Base-by-base conservation (phyloP, 1,140 invertebrate species). In the Araneus ventricosus region DNA sequence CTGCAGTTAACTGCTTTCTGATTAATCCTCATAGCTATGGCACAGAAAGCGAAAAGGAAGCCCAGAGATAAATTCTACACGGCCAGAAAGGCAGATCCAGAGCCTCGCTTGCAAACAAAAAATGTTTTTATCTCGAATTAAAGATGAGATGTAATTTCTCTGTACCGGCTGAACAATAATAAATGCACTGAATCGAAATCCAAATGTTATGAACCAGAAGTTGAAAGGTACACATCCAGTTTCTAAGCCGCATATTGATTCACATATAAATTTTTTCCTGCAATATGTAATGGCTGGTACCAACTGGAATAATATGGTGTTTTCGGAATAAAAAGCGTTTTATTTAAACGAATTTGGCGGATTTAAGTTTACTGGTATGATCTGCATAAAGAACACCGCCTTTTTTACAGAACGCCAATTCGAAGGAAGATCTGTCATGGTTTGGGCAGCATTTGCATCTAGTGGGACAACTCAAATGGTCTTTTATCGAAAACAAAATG, bases 401-500 rank as follows among this genome's bases (percentile, higher is more conserved):
- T 80, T 37, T 80, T 80, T 14, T 75, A 24, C 34, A 80, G 37
- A 80, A 24, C 7, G 34, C 20, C 1, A 17, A 37, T 80, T 39
- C 14, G 7, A 3, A 80, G 34, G 22, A 39, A 30, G 34, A 37
- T 80, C 4, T 39, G 3, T 80, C 14, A 37, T 80, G 14, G 14
- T 39, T 41, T 10, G 75, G 34, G 75, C 30, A 34, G 14, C 1
- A 22, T 24, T 79, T 39, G 70, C 34, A 39, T 8, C 75, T n/a
- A 8, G 37, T 34, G 27, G 70, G 7, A 5, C n/a, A 34, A 79
- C 27, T 79, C 0, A 37, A 80, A 80, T 5, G 0, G 20, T 8
- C n/a, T 80, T 80, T 39, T 80, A 30, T 80, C 17, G 4, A 80
- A 37, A 80, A 80, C 75, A 80, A 80, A 80, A 80, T 80, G 30